phyloP scores from a whole-genome alignment of 2,113 vertebrate species.

The Seriola rivoliana region DNA sequence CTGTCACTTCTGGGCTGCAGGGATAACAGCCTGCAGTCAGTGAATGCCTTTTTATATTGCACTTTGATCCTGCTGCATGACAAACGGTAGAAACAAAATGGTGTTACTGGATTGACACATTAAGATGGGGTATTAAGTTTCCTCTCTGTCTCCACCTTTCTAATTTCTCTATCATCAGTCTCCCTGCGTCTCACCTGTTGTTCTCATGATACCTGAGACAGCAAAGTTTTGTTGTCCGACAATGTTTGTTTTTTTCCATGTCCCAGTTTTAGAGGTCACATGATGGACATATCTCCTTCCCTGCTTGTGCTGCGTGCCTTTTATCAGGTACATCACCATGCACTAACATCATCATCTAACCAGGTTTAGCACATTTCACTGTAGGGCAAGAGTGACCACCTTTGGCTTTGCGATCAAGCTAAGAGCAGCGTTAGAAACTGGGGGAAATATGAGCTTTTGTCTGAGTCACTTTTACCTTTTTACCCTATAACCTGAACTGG shows the following conservation, averaged over 20 bases:
- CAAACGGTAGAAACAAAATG: not conserved
- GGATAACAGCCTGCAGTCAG: not conserved
- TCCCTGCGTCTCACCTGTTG: slow-evolving; percentile 27
- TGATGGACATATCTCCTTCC: slow-evolving; percentile 35
- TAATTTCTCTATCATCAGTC: slow-evolving; percentile 9
- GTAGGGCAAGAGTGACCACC: not conserved
- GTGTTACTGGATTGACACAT: slow-evolving; percentile 26
- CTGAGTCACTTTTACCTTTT: too few species aligned
- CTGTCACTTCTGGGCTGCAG: slow-evolving; percentile 19
- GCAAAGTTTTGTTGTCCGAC: slow-evolving; percentile 17
- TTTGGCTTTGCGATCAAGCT: not conserved
- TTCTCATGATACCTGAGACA: slow-evolving; percentile 69
- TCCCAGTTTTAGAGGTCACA: slow-evolving; percentile 56
- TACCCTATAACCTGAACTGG: not conserved
- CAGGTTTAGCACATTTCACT: not conserved
- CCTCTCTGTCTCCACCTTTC: slow-evolving; percentile 24
- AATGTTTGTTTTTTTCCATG: slow-evolving; percentile 6
- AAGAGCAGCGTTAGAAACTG: not conserved
- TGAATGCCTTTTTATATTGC: slow-evolving; percentile 1
- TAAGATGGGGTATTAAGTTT: slow-evolving; percentile 40
- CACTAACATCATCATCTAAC: not conserved
- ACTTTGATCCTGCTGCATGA: not conserved
- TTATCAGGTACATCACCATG: not conserved
- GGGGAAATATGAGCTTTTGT: not conserved
- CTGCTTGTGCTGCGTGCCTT: not conserved